phyloP scores from a whole-genome alignment of 2,113 vertebrate genomes.

The Syngnathus typhle region DNA sequence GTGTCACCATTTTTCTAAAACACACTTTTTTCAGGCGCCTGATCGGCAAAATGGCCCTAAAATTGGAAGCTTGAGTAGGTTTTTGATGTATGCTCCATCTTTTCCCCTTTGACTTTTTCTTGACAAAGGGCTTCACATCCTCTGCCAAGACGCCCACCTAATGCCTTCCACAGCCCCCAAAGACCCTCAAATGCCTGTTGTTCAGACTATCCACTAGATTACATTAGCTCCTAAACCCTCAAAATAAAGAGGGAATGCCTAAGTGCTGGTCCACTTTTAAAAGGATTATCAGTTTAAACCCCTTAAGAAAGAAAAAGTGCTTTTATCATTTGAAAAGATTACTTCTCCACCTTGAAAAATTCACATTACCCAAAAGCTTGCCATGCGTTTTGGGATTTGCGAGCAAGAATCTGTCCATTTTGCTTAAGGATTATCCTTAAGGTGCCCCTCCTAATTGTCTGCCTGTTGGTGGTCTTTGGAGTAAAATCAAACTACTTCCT shows the following conservation, averaged over 20 bases:
- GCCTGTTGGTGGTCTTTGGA: conserved; percentile 39
- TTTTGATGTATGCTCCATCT: not conserved
- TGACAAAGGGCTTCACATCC: not conserved
- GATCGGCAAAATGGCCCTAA: not conserved
- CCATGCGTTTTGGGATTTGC: conserved; percentile 20
- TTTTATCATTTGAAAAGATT: conserved; percentile 52
- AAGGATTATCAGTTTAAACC: conserved; percentile 57
- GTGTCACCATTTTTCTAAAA: not conserved
- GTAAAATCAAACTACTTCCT: not conserved
- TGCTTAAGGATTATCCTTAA: conserved; percentile 33
- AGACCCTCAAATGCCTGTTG: conserved; percentile 11
- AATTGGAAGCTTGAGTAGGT: not conserved
- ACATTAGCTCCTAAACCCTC: conserved; percentile 35
- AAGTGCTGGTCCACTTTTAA: conserved; percentile 47
- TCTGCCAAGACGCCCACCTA: not conserved
- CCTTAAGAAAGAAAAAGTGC: conserved; percentile 45
- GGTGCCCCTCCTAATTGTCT: conserved; percentile 13
- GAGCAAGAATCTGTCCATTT: conserved; percentile 24
- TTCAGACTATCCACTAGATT: conserved; percentile 41
- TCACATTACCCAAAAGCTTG: conserved; percentile 25
- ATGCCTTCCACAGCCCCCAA: not conserved
- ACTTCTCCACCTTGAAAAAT: conserved; percentile 30
- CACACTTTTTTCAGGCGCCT: not conserved
- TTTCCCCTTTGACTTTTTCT: not conserved
- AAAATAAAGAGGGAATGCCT: conserved; percentile 36